These are phyloP conservation scores for Hemistola chrysoprasaria DNA, from an alignment of 2,888 invertebrate genomes.

Conservation along the genomic window DNA sequence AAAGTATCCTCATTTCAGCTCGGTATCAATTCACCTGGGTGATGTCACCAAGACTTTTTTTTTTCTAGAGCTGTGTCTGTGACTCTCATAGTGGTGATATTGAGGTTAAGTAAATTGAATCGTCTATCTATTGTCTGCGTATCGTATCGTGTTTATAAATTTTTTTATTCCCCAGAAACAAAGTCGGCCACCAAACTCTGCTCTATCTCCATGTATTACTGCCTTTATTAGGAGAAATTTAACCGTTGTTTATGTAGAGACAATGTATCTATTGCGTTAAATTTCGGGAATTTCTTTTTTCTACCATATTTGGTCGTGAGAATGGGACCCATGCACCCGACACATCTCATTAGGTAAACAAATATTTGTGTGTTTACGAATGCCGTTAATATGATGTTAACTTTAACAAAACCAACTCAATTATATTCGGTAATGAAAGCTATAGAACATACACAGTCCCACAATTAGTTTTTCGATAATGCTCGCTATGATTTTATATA, in stretches of 20 bases:
- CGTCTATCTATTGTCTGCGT: too few species aligned
- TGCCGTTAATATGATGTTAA: conserved; percentile 30
- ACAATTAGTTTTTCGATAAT: too few species aligned
- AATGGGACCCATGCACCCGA: conserved; percentile 66
- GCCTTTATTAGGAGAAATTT: conserved; percentile 52
- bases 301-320: conserved; percentile 68
- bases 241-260: conserved; percentile 72
- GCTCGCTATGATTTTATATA: too few species aligned
- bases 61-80: too few species aligned
- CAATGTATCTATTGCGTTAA: conserved; percentile 75
- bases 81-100: too few species aligned
- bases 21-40: too few species aligned
- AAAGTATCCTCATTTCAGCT: too few species aligned
- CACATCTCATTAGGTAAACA: conserved; percentile 73
- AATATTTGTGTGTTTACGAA: conserved; percentile 54
- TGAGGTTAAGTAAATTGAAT: too few species aligned
- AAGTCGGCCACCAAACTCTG: conserved; percentile 2
- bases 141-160: too few species aligned
- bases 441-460: too few species aligned
- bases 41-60: too few species aligned
- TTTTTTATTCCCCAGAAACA: too few species aligned
- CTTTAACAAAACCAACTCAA: conserved; percentile 23
- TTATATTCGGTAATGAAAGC: conserved; percentile 17
- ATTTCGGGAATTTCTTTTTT: conserved; percentile 66
- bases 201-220: conserved; percentile 43